A percentile compares a stretch with the other conserved stretches of the same genome.
Evolutionary conservation across 2,888 invertebrate species (phyloP).

Genomic region (Phlogophora meticulosa): DNA sequence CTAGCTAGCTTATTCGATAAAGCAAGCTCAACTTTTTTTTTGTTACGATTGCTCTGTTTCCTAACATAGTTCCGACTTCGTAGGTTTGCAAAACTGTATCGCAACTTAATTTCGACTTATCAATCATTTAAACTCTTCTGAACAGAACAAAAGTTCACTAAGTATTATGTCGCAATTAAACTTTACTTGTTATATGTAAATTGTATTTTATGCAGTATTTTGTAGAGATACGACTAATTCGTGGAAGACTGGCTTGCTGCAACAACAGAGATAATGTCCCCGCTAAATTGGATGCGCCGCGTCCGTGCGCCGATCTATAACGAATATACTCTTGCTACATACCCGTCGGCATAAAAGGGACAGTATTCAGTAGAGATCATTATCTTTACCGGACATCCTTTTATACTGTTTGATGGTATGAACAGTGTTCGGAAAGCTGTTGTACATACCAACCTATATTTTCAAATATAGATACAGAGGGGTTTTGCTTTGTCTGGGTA

Average conservation of each 20-base stretch:
- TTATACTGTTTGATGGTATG: slow-evolving; percentile 41
- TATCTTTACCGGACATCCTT: slow-evolving; percentile 55
- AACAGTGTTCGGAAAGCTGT: slow-evolving; percentile 34
- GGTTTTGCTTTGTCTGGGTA: neutral
- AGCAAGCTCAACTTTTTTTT: neutral
- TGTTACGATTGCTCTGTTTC: neutral
- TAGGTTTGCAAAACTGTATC: too few relatives aligned
- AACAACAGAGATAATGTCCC: slow-evolving; percentile 81
- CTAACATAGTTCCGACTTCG: neutral
- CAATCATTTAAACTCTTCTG: slow-evolving; percentile 6
- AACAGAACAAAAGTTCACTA: slow-evolving; percentile 23
- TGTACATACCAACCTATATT: neutral
- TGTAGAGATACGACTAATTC: slow-evolving; percentile 73
- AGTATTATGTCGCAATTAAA: slow-evolving; percentile 62
- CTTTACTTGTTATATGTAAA: slow-evolving; percentile 62
- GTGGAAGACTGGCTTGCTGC: slow-evolving; percentile 74
- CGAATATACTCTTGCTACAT: slow-evolving; percentile 55
- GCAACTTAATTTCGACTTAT: neutral
- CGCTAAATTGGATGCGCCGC: slow-evolving; percentile 79
- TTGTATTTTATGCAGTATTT: slow-evolving; percentile 71
- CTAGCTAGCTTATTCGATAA: neutral
- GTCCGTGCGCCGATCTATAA: slow-evolving; percentile 67
- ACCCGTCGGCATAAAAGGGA: slow-evolving; percentile 55
- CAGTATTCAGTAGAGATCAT: slow-evolving; percentile 56
- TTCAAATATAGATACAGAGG: neutral